A percentile compares a stretch with the other conserved stretches of the same genome.
Evolutionary conservation across 2,797 vertebrate genomes (phyloP).

Genomic region (Gymnoscopelus braueri): DNA sequence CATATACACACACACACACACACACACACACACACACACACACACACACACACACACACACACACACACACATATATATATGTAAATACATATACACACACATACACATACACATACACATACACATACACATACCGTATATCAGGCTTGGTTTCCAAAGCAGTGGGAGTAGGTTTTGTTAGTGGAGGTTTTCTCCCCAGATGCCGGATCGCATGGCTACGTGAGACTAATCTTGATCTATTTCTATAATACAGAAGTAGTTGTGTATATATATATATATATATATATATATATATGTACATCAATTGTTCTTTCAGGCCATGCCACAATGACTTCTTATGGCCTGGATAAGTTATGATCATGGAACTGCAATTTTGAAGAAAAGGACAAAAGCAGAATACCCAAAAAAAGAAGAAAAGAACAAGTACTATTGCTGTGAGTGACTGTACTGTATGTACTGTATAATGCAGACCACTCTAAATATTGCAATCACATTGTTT

Average conservation of each 20-base stretch:
- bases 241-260: too few relatives aligned
- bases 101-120: background rate
- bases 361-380: conserved; percentile 33
- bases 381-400: conserved; percentile 14
- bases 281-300: too few relatives aligned
- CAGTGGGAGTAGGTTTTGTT: too few relatives aligned
- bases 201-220: too few relatives aligned
- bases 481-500: conserved; percentile 68
- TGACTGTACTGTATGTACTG: conserved; percentile 31
- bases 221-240: too few relatives aligned
- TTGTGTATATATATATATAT: too few relatives aligned
- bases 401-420: conserved; percentile 10
- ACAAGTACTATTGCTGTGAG: conserved; percentile 30
- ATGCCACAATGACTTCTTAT: conserved; percentile 2
- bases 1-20: too few relatives aligned
- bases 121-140: background rate
- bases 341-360: conserved; percentile 4
- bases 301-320: too few relatives aligned
- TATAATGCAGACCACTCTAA: conserved; percentile 49
- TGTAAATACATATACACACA: background rate
- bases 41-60: too few relatives aligned
- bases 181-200: too few relatives aligned
- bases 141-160: too few relatives aligned
- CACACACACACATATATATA: too few relatives aligned
- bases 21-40: background rate